phyloP scores from a whole-genome alignment of 2,888 invertebrate species.

The Girardia tigrina region DNA sequence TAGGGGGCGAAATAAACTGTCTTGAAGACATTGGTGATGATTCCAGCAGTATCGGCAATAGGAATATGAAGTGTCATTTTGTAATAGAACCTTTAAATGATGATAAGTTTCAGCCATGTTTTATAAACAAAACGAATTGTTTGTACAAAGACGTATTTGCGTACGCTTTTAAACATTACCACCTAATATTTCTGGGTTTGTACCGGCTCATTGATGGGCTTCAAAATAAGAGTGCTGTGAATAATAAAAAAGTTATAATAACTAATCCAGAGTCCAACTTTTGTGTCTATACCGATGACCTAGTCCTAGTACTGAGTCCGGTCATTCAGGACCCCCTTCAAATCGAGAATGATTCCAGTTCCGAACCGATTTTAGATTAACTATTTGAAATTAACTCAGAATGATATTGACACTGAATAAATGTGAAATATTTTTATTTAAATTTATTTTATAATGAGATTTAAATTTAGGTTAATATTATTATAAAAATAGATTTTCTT shows the following conservation, averaged over 20 bases:
- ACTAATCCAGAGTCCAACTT: neutral
- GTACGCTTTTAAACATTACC: constrained; percentile 4
- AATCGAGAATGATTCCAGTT: too few relatives aligned
- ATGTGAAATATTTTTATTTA: too few relatives aligned
- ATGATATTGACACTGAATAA: too few relatives aligned
- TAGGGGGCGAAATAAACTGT: neutral
- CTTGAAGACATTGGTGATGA: neutral
- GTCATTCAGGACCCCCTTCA: neutral
- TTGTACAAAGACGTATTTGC: neutral
- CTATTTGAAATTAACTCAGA: too few relatives aligned
- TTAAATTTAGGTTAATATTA: too few relatives aligned
- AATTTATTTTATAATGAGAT: too few relatives aligned
- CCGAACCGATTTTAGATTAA: too few relatives aligned
- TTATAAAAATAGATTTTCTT: too few relatives aligned
- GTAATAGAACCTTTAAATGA: neutral
- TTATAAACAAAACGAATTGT: neutral
- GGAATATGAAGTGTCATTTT: neutral
- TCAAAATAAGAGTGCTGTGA: neutral
- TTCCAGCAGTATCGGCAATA: neutral
- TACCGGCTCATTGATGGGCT: neutral
- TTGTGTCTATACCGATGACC: neutral
- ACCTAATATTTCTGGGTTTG: neutral
- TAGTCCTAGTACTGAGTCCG: neutral
- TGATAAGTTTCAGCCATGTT: neutral
- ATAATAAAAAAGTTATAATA: neutral